Percentiles rank a stretch among this genome's conserved stretches.
Evolutionary conservation across 2,113 vertebrate genomes (phyloP).

Genomic region (Myrmecobius fasciatus): DNA sequence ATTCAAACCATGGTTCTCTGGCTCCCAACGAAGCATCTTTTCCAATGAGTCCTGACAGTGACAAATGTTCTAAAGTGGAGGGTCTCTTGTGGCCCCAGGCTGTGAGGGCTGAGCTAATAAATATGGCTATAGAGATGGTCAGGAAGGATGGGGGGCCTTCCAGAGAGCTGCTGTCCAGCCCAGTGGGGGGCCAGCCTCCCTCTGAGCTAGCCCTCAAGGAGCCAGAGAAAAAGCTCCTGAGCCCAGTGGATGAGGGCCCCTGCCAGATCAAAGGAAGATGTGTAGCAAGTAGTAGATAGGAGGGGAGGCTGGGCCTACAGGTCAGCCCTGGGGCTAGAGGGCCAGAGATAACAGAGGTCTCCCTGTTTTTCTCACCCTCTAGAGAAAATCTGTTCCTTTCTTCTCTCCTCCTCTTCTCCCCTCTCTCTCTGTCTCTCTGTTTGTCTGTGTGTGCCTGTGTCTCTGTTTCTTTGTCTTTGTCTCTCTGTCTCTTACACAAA

Average conservation of each 20-base stretch:
- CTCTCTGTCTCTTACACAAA: too few species aligned
- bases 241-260: background rate
- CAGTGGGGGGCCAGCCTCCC: background rate
- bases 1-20: background rate
- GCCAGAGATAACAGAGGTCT: background rate
- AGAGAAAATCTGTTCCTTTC: background rate
- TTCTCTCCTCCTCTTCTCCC: background rate
- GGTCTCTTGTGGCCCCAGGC: conserved; percentile 51
- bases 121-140: conserved; percentile 71
- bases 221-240: background rate
- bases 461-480: background rate
- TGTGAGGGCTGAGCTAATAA: conserved; percentile 55
- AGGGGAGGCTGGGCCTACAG: background rate
- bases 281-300: conserved; percentile 4
- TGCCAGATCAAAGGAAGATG: background rate
- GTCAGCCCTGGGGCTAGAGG: background rate
- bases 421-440: background rate
- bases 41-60: background rate
- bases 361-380: conserved; percentile 6
- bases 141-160: conserved; percentile 43
- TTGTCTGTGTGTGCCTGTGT: conserved; percentile 4
- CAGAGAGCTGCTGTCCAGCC: conserved; percentile 16
- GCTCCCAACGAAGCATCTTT: background rate
- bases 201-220: conserved; percentile 15
- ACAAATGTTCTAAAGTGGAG: conserved; percentile 65